phyloP scores from a whole-genome alignment of 2,797 vertebrate species.

The Characodon lateralis region DNA sequence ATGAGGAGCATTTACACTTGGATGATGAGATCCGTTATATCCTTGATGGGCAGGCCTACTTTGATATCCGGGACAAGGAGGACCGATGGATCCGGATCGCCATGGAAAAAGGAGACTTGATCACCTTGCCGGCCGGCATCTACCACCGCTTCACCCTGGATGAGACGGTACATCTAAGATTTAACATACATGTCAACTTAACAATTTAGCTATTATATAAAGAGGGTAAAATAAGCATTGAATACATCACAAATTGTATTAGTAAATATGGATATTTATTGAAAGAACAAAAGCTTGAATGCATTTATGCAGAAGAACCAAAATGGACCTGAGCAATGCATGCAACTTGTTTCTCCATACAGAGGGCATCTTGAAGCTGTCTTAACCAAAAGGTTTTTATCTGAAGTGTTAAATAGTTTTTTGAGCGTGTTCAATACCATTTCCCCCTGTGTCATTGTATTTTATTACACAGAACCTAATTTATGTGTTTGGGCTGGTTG shows the following conservation, averaged over 20 bases:
- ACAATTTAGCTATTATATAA: not conserved
- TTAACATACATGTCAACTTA: no score
- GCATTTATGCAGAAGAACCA: not conserved
- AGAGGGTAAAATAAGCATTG: not conserved
- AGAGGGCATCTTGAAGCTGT: not conserved
- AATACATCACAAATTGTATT: not conserved
- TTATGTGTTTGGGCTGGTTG: not conserved
- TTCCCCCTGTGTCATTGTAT: not conserved
- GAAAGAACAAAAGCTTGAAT: not conserved
- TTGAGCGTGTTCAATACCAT: not conserved
- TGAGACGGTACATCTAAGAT: conserved; percentile 49
- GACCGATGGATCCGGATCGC: conserved; percentile 92
- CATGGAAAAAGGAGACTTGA: conserved; percentile 91
- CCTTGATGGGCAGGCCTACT: conserved; percentile 91
- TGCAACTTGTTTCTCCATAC: no score
- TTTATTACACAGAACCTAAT: not conserved
- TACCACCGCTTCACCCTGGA: conserved; percentile 92
- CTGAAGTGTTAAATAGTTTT: not conserved
- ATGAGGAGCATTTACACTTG: conserved; percentile 91
- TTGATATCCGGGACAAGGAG: conserved; percentile 88
- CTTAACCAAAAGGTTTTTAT: not conserved
- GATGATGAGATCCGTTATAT: conserved; percentile 96
- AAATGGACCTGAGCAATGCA: not conserved
- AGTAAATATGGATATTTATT: not conserved
- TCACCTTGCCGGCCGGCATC: conserved; percentile 92